Evolutionary conservation across 2,797 vertebrate genomes (phyloP).

Genomic region (Enteromius trimaculatus): DNA sequence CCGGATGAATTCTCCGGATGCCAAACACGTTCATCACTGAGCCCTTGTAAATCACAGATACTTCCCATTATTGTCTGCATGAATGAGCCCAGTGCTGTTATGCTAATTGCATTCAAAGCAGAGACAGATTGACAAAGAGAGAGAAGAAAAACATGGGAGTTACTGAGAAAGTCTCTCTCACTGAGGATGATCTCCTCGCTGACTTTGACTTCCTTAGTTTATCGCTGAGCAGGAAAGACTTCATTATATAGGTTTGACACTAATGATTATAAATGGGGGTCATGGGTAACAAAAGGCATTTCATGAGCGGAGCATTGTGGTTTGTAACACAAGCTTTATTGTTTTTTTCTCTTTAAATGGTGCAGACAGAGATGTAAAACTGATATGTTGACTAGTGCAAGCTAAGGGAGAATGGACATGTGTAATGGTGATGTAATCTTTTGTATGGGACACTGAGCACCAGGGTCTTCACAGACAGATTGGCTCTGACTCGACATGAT

Average conservation of each 20-base stretch:
- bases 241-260: constrained; percentile 73
- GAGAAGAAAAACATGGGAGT: constrained; percentile 58
- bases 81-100: constrained; percentile 71
- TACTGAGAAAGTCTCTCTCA: constrained; percentile 45
- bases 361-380: constrained; percentile 52
- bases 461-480: constrained; percentile 24
- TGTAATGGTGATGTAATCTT: constrained; percentile 49
- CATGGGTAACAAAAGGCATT: constrained; percentile 77
- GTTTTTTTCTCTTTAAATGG: constrained; percentile 71
- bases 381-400: constrained; percentile 52
- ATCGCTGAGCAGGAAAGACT: constrained; percentile 70
- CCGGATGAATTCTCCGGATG: constrained; percentile 48
- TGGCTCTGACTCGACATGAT: constrained; percentile 22
- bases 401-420: constrained; percentile 43
- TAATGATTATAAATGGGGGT: constrained; percentile 74
- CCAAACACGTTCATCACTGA: constrained; percentile 45
- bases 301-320: constrained; percentile 62
- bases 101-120: constrained; percentile 66
- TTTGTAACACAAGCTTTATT: constrained; percentile 73
- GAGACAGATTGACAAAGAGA: constrained; percentile 70
- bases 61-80: constrained; percentile 63
- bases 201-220: constrained; percentile 62
- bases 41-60: constrained; percentile 45
- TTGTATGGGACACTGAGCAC: constrained; percentile 50
- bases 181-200: constrained; percentile 27